Evolutionary conservation across 2,113 vertebrate genomes (phyloP).

Genomic region (Symphodus melops): DNA sequence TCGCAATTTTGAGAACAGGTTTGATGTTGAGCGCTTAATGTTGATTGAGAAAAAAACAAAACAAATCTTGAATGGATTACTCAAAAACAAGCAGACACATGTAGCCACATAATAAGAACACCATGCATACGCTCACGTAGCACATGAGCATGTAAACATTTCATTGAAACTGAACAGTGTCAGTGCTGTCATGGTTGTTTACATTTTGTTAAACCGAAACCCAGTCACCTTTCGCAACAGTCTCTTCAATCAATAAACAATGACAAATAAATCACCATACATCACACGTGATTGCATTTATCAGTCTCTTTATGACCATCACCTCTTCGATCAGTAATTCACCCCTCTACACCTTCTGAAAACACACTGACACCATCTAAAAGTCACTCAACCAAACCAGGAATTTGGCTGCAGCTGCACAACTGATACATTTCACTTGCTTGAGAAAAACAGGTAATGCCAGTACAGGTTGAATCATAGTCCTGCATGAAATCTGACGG

Average conservation of each 20-base stretch:
- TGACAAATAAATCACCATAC: constrained; percentile 54
- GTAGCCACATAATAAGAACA: constrained; percentile 10
- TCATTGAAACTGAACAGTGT: neutral
- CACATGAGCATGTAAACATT: constrained; percentile 16
- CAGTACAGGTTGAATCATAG: constrained; percentile 54
- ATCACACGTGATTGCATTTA: constrained; percentile 38
- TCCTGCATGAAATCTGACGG: constrained; percentile 60
- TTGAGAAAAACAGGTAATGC: constrained; percentile 54
- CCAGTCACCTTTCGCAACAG: constrained; percentile 10
- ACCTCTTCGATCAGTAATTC: constrained; percentile 60
- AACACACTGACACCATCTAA: constrained; percentile 48
- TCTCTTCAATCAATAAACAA: constrained; percentile 38
- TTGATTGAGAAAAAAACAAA: constrained; percentile 49
- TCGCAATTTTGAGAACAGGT: constrained; percentile 58
- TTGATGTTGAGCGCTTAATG: constrained; percentile 56
- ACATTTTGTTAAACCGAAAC: too few relatives aligned
- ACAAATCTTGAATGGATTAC: constrained; percentile 44
- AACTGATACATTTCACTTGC: constrained; percentile 54
- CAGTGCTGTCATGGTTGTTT: neutral
- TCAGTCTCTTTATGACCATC: constrained; percentile 50
- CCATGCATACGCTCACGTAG: constrained; percentile 50
- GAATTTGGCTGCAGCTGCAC: constrained; percentile 37
- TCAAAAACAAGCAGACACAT: constrained; percentile 46
- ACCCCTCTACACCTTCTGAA: constrained; percentile 56
- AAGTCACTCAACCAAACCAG: constrained; percentile 63